Percentiles rank a stretch among this genome's conserved stretches.
These are phyloP conservation scores for Pinctada fucata DNA, from an alignment of 2,888 invertebrate species.

Conservation along the genomic window DNA sequence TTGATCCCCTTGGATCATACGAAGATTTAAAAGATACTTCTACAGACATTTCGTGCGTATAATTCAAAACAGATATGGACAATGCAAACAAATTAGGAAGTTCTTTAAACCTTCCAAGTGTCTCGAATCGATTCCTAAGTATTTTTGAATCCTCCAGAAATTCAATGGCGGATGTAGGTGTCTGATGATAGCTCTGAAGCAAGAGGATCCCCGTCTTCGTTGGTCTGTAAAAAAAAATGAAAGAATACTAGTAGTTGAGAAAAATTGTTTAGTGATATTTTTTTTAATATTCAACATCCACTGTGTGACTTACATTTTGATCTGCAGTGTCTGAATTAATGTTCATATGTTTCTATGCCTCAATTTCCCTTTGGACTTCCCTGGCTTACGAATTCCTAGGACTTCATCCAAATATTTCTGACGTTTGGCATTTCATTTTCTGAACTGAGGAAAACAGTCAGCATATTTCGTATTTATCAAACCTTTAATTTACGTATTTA, in stretches of 20 bases:
- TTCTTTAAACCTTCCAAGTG: background rate
- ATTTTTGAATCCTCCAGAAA: too few relatives aligned
- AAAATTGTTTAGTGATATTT: too few relatives aligned
- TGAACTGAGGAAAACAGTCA: conserved; percentile 19
- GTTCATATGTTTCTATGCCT: background rate
- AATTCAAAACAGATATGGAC: background rate
- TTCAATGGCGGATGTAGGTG: too few relatives aligned
- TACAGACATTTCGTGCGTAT: background rate
- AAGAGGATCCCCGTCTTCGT: too few relatives aligned
- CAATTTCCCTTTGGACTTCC: background rate
- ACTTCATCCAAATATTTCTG: background rate
- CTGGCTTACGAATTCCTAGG: background rate
- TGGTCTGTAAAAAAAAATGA: too few relatives aligned
- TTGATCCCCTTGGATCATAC: background rate
- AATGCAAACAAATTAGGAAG: conserved; percentile 3
- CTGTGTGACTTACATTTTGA: too few relatives aligned
- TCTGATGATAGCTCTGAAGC: too few relatives aligned
- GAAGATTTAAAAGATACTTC: background rate
- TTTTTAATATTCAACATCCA: too few relatives aligned
- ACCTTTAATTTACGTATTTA: conserved; percentile 21
- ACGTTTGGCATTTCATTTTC: conserved; percentile 10
- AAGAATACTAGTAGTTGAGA: too few relatives aligned
- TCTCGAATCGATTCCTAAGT: background rate
- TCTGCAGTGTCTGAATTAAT: background rate
- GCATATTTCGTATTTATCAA: conserved; percentile 24